Base-by-base conservation (phyloP, 2,797 vertebrate genomes). In the Pipistrellus pipistrellus region DNA sequence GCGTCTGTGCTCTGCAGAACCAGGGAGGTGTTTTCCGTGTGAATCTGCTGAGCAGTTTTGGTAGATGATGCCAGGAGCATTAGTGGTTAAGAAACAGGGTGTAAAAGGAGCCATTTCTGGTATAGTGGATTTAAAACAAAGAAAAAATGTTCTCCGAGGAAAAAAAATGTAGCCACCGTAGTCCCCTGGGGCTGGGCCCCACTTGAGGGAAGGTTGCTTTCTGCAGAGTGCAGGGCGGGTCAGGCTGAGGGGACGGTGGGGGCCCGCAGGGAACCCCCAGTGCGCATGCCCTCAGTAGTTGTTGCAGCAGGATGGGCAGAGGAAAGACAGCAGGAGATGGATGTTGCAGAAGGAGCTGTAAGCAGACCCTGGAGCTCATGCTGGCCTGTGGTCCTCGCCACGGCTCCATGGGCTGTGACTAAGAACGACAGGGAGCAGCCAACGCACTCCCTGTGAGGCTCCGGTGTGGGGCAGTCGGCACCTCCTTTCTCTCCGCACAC, bases 341-440 rank as follows among this genome's bases (percentile, higher is more conserved):
- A 18, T 1, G 11, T 94, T 68, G 41, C 4, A 3, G 82, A 80
- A 82, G 32, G 92, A 84, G 93, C 53, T n/a, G 72, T 20, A 38
- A n/a, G 62, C 64, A 0, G 68, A 81, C 81, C 53, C 38, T 30
- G 0, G 72, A 46, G 72, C 77, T 83, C 41, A 35, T 44, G 6
- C 88, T 51, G 78, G 30, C 93, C 93, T n/a, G 0, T 66, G 73
- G 10, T 0, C 23, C 44, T 73, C 96, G 94, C 96, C 95, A 44
- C 41, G 78, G 93, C 97, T 96, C 93, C 95, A 6, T 85, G 25
- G 95, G 92, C 38, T 97, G 93, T 96, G 88, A 93, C 95, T 97
- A 94, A 95, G 92, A 95, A 46, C 95, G 97, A 97, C 66, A 97
- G 96, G 95, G 46, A 96, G 73, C 20, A 96, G 94, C 95, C 97